These are phyloP conservation scores for Lycaena phlaeas DNA, from an alignment of 2,888 invertebrate genomes.

Conservation along the genomic window DNA sequence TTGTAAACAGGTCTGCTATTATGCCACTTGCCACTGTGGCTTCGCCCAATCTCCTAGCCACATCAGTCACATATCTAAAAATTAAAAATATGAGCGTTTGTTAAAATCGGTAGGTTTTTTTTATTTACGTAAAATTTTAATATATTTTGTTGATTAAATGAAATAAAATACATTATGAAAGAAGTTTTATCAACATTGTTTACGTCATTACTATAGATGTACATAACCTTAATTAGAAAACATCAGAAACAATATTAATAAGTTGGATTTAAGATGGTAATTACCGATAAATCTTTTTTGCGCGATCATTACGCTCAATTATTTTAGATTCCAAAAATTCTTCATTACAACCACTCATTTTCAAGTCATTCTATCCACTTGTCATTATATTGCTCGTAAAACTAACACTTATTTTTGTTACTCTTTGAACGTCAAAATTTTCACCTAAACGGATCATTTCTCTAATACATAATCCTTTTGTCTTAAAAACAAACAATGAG, in stretches of 20 bases:
- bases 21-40: conserved; percentile 74
- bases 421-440: conserved; percentile 27
- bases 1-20: conserved; percentile 80
- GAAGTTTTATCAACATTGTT: conserved; percentile 10
- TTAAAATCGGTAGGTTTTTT: no score
- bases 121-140: no score
- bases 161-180: no score
- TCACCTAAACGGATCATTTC: conserved; percentile 33
- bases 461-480: conserved; percentile 18
- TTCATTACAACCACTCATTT: conserved; percentile 62
- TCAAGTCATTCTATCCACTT: conserved; percentile 64
- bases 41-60: conserved; percentile 79
- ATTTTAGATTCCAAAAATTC: conserved; percentile 51
- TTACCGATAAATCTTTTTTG: conserved; percentile 67
- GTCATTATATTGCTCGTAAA: conserved; percentile 56
- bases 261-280: conserved; percentile 14
- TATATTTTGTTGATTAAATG: no score
- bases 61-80: conserved; percentile 78
- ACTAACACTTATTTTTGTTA: conserved; percentile 31
- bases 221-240: conserved; percentile 7
- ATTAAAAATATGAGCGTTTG: conserved; percentile 8
- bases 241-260: background rate
- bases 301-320: conserved; percentile 60
- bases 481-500: no score
- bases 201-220: conserved; percentile 23